Base-by-base conservation (phyloP, 2,113 vertebrate genomes). In the Leuciscus idus region DNA sequence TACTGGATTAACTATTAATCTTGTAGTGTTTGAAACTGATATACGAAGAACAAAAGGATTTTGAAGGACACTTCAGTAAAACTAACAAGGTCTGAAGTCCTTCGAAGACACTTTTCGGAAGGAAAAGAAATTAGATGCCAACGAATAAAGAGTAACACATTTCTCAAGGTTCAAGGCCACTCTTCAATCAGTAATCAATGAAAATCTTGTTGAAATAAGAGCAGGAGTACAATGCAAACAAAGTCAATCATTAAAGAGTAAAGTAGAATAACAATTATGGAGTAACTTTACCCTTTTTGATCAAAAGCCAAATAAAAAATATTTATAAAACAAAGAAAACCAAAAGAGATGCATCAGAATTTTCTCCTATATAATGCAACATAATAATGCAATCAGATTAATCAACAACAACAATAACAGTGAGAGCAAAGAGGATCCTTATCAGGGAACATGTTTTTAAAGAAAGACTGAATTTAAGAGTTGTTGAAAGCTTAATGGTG, bases 1-100 rank as follows among this genome's bases (percentile, higher is more conserved):
- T 57, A 36, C 30, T 81, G 43, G 61, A 81, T 50, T 48, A 66
- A 48, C 23, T 26, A 46, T 26, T 81, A 46, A 81, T 81, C 36
- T 15, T 50, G n/a, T 81, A 30, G 23, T 33, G 61, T 48, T 81
- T 66, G 59, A 66, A 13, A 64, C 39, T 66, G 59, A 64, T 64
- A 43, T 23, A 66, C 11, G n/a, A 15, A 66, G 39, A 62, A 43
- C 11, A 62, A 26, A 62, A 57, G 9, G 9, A 33, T 78, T 15
- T 78, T 33, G 33, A 33, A 33, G 33, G 28, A 33, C 68, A 39
- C 19, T 68, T 33, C 30, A 21, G 19, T 72, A 72, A 12, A 12
- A 72, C 11, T 12, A 39, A 73, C 21, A n/a, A n/a, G 36, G 70
- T 73, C 36, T n/a, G 39, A 39, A 73, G 70, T 73, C 11, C 21